Percentiles rank a stretch among this genome's conserved stretches.
Conservation (phyloP, 2,113 vertebrate species). For the Aramus guarauna region DNA sequence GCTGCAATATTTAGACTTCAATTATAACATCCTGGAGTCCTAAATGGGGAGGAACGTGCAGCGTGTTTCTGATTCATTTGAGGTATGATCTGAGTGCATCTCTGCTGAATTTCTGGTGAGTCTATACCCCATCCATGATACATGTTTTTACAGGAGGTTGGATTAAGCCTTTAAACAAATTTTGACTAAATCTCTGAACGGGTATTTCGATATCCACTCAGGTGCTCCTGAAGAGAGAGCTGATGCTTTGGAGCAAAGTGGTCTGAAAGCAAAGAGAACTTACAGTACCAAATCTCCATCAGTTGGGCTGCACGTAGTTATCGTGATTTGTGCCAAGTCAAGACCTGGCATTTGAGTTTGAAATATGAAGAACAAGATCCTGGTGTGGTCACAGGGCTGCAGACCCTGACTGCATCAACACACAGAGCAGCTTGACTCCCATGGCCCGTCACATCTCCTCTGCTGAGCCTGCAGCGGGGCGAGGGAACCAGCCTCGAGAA, state of each 20-base stretch:
- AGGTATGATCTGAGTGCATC: not conserved
- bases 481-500: not conserved
- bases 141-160: not conserved
- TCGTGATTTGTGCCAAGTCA: not conserved
- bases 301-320: accelerated
- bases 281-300: not conserved
- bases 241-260: not conserved
- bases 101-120: not conserved
- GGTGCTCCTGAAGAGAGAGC: not conserved
- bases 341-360: not conserved
- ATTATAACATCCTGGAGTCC: not conserved
- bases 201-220: not conserved
- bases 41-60: not conserved
- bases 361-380: not conserved
- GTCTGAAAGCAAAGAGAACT: not conserved
- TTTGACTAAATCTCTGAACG: not conserved
- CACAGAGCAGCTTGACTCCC: not conserved
- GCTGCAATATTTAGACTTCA: conserved; percentile 19
- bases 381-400: not conserved
- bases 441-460: not conserved
- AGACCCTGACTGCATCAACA: not conserved
- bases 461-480: not conserved
- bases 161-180: not conserved
- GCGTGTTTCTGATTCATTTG: not conserved
- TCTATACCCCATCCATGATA: not conserved